Evolutionary conservation across 1,140 invertebrate species (phyloP), one percentile per base, ranked within the genome.

Genomic region (Drosophila virilis): DNA sequence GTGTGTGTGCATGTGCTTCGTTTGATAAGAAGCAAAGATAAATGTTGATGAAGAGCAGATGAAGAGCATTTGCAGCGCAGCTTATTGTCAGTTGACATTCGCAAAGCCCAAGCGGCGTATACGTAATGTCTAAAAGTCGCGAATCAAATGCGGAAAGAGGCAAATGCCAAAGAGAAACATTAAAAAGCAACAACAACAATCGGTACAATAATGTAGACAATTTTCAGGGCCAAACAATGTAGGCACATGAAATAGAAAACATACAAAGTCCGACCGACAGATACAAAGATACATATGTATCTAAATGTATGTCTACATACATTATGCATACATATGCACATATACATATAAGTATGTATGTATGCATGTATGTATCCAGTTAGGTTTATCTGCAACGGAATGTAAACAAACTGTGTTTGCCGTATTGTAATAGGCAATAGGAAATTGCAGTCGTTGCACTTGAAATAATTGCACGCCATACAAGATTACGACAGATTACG

Each of bases 211-310:
- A 46, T 8, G 35, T 10, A 45, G 51, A 32, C 7, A 37, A 6
- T 58, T 61, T 67, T 71, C 80, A 83, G 72, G 80, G 80, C 61
- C 80, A 64, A 17, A 57, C n/a, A 35, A 59, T 61, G 48, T 60
- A 60, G 48, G 54, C 76, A 66, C 83, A 70, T 73, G 68, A 79
- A 83, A 83, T 79, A 77, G 80, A 83, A 83, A 83, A 79, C 80
- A 80, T 75, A 75, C 73, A 70, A 74, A 70, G 48, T 74, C 76
- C 76, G 66, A 52, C 22, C 15, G 6, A 50, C 7, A 50, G 45
- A 17, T 51, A 58, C 12, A 67, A 7, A 57, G 37, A 45, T 52
- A 59, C 42, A 28, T 42, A 71, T 55, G 32, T 37, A 50, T 35
- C 8, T 10, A 8, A 32, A 72, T 12, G 35, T 37, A 28, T 42